A percentile compares a stretch with the other conserved stretches of the same genome.
phyloP scores from a whole-genome alignment of 2,797 vertebrate species.

The Poeciliopsis presidionis region DNA sequence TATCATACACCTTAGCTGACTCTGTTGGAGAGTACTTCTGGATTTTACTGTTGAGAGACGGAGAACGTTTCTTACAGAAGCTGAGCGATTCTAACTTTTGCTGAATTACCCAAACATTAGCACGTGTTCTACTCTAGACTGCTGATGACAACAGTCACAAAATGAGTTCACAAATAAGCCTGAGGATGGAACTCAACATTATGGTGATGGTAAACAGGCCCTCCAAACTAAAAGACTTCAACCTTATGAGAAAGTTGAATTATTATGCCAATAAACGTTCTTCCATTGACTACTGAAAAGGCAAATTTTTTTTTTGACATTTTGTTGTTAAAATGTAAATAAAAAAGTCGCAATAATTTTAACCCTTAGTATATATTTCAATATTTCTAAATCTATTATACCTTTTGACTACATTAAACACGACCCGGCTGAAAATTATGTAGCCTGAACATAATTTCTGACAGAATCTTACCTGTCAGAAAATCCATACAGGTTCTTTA shows the following conservation, averaged over 20 bases:
- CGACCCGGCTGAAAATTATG: not conserved
- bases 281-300: not conserved
- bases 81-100: not conserved
- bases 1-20: constrained; percentile 98
- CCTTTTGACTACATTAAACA: not conserved
- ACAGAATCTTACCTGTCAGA: constrained; percentile 88
- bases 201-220: not conserved
- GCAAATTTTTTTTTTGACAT: not conserved
- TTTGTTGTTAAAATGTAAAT: too few species aligned
- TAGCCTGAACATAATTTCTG: not conserved
- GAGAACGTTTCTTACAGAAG: not conserved
- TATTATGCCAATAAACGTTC: not conserved
- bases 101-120: not conserved
- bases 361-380: not conserved
- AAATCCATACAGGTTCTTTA: constrained; percentile 97
- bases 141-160: not conserved
- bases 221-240: not conserved
- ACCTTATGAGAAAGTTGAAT: not conserved
- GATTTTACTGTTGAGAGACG: constrained; percentile 88
- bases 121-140: not conserved
- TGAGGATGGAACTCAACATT: not conserved
- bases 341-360: not conserved
- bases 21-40: constrained; percentile 98
- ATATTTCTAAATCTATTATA: too few species aligned
- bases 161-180: not conserved